Base-by-base conservation (phyloP, 2,113 vertebrate genomes). In the Pachyramphus minor region DNA sequence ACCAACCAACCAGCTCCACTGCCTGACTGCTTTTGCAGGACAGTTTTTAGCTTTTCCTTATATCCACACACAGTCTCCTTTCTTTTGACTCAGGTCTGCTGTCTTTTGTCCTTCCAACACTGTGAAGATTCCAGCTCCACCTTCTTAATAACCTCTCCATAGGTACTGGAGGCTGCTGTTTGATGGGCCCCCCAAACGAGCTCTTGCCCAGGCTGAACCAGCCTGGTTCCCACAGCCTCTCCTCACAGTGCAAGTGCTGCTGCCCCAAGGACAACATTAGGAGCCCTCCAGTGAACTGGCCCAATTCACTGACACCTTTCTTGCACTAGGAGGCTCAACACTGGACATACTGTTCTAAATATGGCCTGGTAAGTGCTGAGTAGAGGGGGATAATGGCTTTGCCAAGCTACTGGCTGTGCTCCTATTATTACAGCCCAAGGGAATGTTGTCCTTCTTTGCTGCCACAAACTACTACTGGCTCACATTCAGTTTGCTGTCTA, bases 241-340 rank as follows among this genome's bases (percentile, higher is more conserved):
- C 12, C 14, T 63, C 47, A 53, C 67, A 84, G 28, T 1, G 9
- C 72, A 60, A 37, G 12, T 25, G 33, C 33, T 75, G n/a, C 35
- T 66, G 31, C 13, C 37, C 31, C 0, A 0, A 39, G 55, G 31
- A 39, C 0, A 1, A 59, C 0, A 1, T 12, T 2, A 4, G n/a
- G 20, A 12, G 19, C 17, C 27, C 35, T 52, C 19, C 2, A 4
- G 18, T 37, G 14, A 67, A 49, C 53, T 73, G 0, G 17, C 49
- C 20, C n/a, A 30, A 28, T 18, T 76, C 72, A 37, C 4, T 58
- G 45, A 22, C 44, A 56, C 9, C 35, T 58, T 49, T 52, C 28
- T 56, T 53, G 50, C 39, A 42, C 30, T 39, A 16, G 13, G 16
- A 90, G 3, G 14, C 50, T 88, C 63, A 72, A 49, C n/a, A 49